Conservation (phyloP, 2,113 vertebrate species). For the Tragelaphus imberbis region DNA sequence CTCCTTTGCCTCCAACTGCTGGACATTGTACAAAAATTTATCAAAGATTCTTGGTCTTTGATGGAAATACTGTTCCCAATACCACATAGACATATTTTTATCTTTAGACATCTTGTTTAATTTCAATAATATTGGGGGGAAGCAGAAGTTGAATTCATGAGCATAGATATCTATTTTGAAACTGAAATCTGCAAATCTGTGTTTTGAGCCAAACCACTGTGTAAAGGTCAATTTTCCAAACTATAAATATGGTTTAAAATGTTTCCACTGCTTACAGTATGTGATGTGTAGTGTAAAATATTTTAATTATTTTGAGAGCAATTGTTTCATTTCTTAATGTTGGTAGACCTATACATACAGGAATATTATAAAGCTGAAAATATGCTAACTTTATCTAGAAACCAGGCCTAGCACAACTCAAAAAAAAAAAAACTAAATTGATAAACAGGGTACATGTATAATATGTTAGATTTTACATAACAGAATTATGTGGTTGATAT, state of each 20-base stretch:
- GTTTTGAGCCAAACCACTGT: conserved; percentile 34
- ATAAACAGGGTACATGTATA: neutral
- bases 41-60: neutral
- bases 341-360: neutral
- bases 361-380: neutral
- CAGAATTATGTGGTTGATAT: neutral
- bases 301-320: conserved; percentile 23
- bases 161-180: neutral
- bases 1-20: neutral
- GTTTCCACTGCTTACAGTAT: neutral
- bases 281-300: neutral
- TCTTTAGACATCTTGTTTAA: neutral
- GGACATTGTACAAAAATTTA: neutral
- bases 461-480: neutral
- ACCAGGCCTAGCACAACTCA: neutral
- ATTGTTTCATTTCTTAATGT: neutral
- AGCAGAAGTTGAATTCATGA: neutral
- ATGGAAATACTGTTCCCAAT: neutral
- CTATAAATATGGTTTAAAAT: conserved; percentile 12
- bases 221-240: conserved; percentile 32
- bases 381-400: conserved; percentile 11
- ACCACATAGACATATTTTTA: neutral
- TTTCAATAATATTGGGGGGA: conserved; percentile 13
- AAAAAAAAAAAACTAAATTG: neutral
- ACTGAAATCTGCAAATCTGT: conserved; percentile 34